Conservation (phyloP, 2,113 vertebrate species). For the Zeus faber region DNA sequence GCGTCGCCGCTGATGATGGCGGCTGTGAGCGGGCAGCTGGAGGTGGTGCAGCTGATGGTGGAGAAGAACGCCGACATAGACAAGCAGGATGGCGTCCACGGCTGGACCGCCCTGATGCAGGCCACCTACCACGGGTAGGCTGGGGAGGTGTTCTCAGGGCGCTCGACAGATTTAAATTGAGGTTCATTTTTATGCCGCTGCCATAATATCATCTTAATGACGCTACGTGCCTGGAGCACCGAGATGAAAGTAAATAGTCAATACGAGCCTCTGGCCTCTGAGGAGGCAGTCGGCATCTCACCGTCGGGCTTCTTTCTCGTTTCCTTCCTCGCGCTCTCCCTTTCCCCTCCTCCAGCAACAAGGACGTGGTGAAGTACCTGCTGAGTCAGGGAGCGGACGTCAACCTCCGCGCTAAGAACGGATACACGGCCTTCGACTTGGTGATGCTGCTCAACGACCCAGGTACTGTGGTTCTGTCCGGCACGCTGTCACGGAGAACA, state of each 20-base stretch:
- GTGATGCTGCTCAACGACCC: slow-evolving; percentile 97
- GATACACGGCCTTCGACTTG: slow-evolving; percentile 95
- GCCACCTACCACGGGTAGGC: slow-evolving; percentile 94
- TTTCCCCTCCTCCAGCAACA: slow-evolving; percentile 79
- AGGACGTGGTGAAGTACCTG: slow-evolving; percentile 92
- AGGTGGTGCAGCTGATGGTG: slow-evolving; percentile 90
- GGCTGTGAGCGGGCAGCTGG: slow-evolving; percentile 88
- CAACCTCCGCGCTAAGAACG: slow-evolving; percentile 91
- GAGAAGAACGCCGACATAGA: slow-evolving; percentile 87
- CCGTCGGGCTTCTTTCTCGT: not conserved
- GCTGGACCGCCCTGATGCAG: slow-evolving; percentile 98
- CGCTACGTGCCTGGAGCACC: too few relatives aligned
- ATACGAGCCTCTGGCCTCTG: too few relatives aligned
- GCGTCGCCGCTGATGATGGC: slow-evolving; percentile 96
- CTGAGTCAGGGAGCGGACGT: slow-evolving; percentile 91
- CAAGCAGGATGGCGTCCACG: slow-evolving; percentile 90
- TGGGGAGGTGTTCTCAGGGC: not conserved
- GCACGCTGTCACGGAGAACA: too few relatives aligned
- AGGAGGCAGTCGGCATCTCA: not conserved
- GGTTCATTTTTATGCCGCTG: too few relatives aligned
- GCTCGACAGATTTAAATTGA: too few relatives aligned
- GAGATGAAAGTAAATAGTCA: too few relatives aligned
- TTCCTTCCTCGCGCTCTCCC: not conserved
- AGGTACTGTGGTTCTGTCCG: too few relatives aligned
- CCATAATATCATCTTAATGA: too few relatives aligned